Base-by-base conservation (phyloP, 2,797 vertebrate genomes). In the Oryzias sinensis region DNA sequence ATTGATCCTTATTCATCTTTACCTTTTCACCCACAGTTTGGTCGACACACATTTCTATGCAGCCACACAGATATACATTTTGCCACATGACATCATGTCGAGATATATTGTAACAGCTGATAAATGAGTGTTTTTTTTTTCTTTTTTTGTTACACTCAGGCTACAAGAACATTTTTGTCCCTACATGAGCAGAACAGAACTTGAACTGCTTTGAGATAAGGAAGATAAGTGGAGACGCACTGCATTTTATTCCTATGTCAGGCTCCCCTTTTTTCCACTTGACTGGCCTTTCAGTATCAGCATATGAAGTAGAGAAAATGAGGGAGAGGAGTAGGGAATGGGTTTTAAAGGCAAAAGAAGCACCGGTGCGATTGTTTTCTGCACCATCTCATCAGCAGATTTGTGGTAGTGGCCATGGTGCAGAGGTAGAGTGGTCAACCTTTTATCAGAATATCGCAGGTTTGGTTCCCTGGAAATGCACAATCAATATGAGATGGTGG, bases 231-330 rank as follows among this genome's bases (percentile, higher is more conserved):
- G 70, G 56, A 68, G 56, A 64, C 61, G 72, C 70, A 57, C 33
- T 37, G 49, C 77, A 70, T 74, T 88, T 80, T 85, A 76, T 82
- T 85, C 79, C 76, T 56, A 67, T 66, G 73, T 74, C 80, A 79
- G 74, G 56, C 69, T 69, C 57, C 73, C 67, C 66, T 79, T 81
- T 18, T 79, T 84, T 70, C 74, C 56, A 79, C 76, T 76, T 82
- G 80, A 89, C 65, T 81, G 79, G 76, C 73, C 69, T 85, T 85
- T 73, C 61, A 89, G 89, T 81, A 87, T 79, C 81, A 83, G 74
- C 66, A 82, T 63, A 83, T 29, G 70, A 80, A 8, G 52, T 65
- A 64, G 74, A 84, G 74, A 75, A 70, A 72, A 76, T 53, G 68
- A 47, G 53, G 62, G 67, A 47, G 63, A 37, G 6, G 58, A 50